phyloP scores from a whole-genome alignment of 2,797 vertebrate species.

The Urophycis tenuis region DNA sequence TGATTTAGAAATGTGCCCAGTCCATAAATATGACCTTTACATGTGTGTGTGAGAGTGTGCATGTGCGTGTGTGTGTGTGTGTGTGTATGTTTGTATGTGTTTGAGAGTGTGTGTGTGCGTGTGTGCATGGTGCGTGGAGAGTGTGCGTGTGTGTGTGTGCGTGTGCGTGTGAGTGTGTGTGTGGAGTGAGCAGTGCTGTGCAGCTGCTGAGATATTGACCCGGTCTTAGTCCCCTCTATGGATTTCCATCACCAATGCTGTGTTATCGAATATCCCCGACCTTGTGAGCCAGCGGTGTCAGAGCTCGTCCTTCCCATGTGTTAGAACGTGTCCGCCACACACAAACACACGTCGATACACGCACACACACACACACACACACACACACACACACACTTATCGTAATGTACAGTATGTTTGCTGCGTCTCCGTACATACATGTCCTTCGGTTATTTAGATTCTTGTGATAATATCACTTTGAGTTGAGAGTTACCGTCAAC shows the following conservation, averaged over 20 bases:
- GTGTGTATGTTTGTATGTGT: background rate
- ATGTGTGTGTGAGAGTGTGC: background rate
- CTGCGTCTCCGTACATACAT: background rate
- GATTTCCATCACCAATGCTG: slow-evolving; percentile 43
- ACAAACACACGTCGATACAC: slow-evolving; percentile 9
- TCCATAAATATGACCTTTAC: background rate
- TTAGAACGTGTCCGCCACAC: too few species aligned
- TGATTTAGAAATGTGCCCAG: background rate
- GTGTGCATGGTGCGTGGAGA: background rate
- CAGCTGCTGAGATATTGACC: slow-evolving; percentile 30
- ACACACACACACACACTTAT: slow-evolving; percentile 1
- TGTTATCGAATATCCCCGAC: slow-evolving; percentile 61
- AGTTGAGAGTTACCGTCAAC: background rate
- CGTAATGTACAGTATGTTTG: background rate
- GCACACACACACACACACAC: slow-evolving; percentile 12
- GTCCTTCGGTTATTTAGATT: background rate
- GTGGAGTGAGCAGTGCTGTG: background rate
- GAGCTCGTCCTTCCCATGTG: background rate
- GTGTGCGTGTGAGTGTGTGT: background rate
- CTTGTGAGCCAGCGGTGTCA: slow-evolving; percentile 37
- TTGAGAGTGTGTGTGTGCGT: background rate
- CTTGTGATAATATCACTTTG: background rate
- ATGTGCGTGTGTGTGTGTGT: background rate
- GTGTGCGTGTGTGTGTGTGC: background rate
- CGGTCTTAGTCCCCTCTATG: slow-evolving; percentile 8